Conservation (phyloP, 2,888 invertebrate genomes). For the Onthophagus sagittarius region DNA sequence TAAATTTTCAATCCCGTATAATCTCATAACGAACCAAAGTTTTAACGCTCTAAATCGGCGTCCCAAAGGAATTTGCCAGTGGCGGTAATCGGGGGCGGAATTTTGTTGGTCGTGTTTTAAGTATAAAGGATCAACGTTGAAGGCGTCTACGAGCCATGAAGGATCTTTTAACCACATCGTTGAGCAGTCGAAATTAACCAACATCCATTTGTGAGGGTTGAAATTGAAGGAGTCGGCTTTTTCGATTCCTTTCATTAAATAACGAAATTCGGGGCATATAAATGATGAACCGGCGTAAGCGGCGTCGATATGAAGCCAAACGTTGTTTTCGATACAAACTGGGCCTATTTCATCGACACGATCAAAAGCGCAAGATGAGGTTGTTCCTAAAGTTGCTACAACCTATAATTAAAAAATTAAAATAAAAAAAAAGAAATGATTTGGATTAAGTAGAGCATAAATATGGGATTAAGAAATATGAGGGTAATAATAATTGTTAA, state of each 20-base stretch:
- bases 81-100: constrained; percentile 88
- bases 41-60: constrained; percentile 89
- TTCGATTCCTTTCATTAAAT: constrained; percentile 84
- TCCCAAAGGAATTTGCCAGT: constrained; percentile 96
- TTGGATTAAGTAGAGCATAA: background rate
- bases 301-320: constrained; percentile 96
- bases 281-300: constrained; percentile 96
- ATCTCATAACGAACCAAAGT: constrained; percentile 90
- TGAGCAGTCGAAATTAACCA: constrained; percentile 99
- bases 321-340: constrained; percentile 66
- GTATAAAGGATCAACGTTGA: constrained; percentile 96
- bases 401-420: constrained; percentile 50
- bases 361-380: constrained; percentile 94
- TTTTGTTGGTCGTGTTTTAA: constrained; percentile 92
- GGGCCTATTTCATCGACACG: constrained; percentile 82
- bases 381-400: constrained; percentile 90
- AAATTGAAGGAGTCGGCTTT: constrained; percentile 95
- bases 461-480: background rate
- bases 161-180: constrained; percentile 95
- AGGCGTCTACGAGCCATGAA: constrained; percentile 86
- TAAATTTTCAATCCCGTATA: constrained; percentile 85
- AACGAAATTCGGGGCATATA: constrained; percentile 94
- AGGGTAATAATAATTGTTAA: background rate
- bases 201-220: constrained; percentile 98
- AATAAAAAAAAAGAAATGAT: no score